These are phyloP conservation scores for Tryphoninae sp. DNA, from an alignment of 2,888 invertebrate genomes.

Conservation along the genomic window DNA sequence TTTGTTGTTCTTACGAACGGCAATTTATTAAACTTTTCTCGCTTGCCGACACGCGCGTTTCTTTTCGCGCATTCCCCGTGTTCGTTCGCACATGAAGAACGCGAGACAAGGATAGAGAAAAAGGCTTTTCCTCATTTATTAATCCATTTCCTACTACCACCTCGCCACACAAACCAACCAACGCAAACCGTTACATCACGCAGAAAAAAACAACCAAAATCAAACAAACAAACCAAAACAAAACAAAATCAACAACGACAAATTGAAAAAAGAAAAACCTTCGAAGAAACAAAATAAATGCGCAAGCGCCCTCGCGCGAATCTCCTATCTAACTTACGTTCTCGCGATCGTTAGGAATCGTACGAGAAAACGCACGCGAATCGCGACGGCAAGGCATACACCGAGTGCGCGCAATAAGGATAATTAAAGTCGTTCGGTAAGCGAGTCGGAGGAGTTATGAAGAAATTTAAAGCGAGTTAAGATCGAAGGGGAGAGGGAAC, in stretches of 20 bases:
- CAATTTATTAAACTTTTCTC: no score
- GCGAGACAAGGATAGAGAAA: no score
- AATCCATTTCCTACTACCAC: constrained; percentile 23
- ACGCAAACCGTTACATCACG: constrained; percentile 4
- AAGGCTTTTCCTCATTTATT: constrained; percentile 32
- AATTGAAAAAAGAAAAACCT: not conserved
- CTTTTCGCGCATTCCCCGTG: constrained; percentile 24
- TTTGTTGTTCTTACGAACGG: no score
- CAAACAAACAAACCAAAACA: not conserved
- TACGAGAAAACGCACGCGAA: no score
- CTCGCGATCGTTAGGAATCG: not conserved
- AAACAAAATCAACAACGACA: constrained; percentile 13
- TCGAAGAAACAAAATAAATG: not conserved
- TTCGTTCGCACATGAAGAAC: not conserved
- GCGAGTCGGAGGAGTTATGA: constrained; percentile 48
- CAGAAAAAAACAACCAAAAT: not conserved
- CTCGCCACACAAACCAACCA: constrained; percentile 3
- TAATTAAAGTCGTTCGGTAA: constrained; percentile 60
- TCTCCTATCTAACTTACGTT: no score
- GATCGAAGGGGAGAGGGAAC: not conserved
- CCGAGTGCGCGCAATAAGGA: constrained; percentile 47
- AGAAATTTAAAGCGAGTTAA: constrained; percentile 31
- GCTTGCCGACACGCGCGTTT: not conserved
- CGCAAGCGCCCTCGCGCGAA: no score
- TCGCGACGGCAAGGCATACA: not conserved